Evolutionary conservation across 2,888 invertebrate genomes (phyloP).

Genomic region (Sminthurides aquaticus): DNA sequence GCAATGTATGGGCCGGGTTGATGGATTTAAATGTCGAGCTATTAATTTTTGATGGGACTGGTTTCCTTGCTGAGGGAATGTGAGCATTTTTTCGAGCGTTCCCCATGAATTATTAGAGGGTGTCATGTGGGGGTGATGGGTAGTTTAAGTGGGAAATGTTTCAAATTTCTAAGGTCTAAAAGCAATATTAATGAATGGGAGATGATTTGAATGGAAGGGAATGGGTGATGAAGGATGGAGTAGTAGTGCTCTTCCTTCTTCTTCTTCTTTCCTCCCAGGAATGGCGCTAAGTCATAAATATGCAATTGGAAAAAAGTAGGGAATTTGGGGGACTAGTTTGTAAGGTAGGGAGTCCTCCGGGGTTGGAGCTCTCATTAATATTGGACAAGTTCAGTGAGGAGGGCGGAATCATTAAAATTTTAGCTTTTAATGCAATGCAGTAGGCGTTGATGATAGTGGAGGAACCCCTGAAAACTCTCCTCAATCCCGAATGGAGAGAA

Average conservation of each 20-base stretch:
- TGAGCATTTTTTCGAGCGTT: background rate
- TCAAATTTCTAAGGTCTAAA: background rate
- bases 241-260: too few species aligned
- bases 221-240: too few species aligned
- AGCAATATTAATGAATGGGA: background rate
- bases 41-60: background rate
- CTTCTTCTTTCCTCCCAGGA: background rate
- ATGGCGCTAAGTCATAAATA: slow-evolving; percentile 22
- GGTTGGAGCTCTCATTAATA: slow-evolving; percentile 14
- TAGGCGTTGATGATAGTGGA: slow-evolving; percentile 21
- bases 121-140: background rate
- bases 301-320: background rate
- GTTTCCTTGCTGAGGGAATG: background rate
- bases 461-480: too few species aligned
- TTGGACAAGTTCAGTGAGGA: background rate
- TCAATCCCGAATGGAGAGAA: too few species aligned
- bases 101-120: background rate
- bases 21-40: background rate
- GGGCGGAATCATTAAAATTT: slow-evolving; percentile 13
- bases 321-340: slow-evolving; percentile 13
- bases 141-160: background rate
- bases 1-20: background rate
- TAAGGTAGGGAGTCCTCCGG: slow-evolving; percentile 23
- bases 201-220: background rate
- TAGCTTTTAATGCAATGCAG: slow-evolving; percentile 26